A percentile compares a stretch with the other conserved stretches of the same genome.
These are phyloP conservation scores for Halcyon chelicuti DNA, from an alignment of 2,797 vertebrate genomes.

Conservation along the genomic window DNA sequence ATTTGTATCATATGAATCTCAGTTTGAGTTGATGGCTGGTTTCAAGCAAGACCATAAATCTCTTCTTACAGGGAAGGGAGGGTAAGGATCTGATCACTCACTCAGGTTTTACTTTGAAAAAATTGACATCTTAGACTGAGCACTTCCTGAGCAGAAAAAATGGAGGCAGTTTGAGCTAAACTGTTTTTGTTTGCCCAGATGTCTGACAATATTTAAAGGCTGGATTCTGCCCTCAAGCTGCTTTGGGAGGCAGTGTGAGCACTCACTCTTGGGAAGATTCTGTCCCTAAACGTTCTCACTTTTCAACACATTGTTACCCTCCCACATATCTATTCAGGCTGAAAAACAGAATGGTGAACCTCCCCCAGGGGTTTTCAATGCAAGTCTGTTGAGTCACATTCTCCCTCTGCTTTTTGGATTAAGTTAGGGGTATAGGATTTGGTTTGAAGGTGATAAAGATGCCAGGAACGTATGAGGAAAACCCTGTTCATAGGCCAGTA, in stretches of 20 bases:
- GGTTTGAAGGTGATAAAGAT: slow-evolving; percentile 2
- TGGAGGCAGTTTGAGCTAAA: not conserved
- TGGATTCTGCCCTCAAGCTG: slow-evolving; percentile 19
- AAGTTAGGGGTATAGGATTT: not conserved
- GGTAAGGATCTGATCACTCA: not conserved
- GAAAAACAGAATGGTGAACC: slow-evolving; percentile 48
- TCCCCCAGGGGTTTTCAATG: slow-evolving; percentile 57
- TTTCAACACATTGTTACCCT: slow-evolving; percentile 65
- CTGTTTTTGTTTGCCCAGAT: slow-evolving; percentile 36
- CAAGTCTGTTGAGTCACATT: slow-evolving; percentile 50
- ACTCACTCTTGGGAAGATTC: slow-evolving; percentile 41
- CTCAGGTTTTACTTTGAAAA: slow-evolving; percentile 5
- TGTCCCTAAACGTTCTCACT: slow-evolving; percentile 62
- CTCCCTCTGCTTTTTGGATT: slow-evolving; percentile 13
- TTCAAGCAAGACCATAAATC: not conserved
- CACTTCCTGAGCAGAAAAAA: slow-evolving; percentile 22
- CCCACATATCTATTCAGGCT: slow-evolving; percentile 52
- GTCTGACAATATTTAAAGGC: slow-evolving; percentile 47
- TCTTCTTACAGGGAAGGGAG: not conserved
- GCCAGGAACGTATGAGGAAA: slow-evolving; percentile 20
- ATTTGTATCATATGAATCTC: not conserved
- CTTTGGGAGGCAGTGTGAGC: slow-evolving; percentile 17
- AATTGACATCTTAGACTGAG: not conserved
- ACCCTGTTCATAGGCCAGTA: slow-evolving; percentile 11
- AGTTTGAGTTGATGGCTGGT: not conserved